Evolutionary conservation across 2,797 vertebrate species (phyloP).

Genomic region (Nannoperca obscura): DNA sequence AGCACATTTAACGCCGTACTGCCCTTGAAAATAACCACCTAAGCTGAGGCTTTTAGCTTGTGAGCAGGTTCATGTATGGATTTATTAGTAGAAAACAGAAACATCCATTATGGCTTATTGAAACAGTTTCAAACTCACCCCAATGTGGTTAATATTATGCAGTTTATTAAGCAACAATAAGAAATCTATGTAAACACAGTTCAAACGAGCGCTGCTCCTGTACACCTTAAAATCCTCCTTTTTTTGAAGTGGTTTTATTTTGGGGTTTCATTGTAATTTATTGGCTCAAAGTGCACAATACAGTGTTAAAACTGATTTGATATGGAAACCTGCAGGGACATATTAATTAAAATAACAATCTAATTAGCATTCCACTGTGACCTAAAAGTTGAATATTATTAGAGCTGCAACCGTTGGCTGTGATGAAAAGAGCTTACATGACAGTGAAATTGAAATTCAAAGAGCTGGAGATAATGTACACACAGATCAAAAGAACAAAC

Average conservation of each 20-base stretch:
- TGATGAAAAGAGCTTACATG: conserved; percentile 89
- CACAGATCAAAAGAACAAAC: conserved; percentile 91
- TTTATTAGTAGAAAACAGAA: conserved; percentile 75
- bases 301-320: conserved; percentile 85
- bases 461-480: conserved; percentile 89
- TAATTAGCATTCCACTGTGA: conserved; percentile 90
- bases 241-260: conserved; percentile 83
- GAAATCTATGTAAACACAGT: conserved; percentile 84
- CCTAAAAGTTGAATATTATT: conserved; percentile 91
- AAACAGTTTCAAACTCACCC: conserved; percentile 62
- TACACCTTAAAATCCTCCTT: conserved; percentile 73
- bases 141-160: conserved; percentile 71
- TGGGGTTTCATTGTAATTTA: conserved; percentile 80
- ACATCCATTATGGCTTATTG: conserved; percentile 68
- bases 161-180: conserved; percentile 80
- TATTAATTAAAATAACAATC: conserved; percentile 89
- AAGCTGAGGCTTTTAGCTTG: conserved; percentile 66
- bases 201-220: conserved; percentile 73
- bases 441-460: conserved; percentile 90
- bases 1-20: conserved; percentile 72
- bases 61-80: conserved; percentile 68
- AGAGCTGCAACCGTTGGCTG: conserved; percentile 85
- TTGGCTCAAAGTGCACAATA: conserved; percentile 84
- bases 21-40: conserved; percentile 66
- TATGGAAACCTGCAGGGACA: conserved; percentile 88